Percentiles rank a stretch among this genome's conserved stretches.
Conservation (phyloP, 2,888 invertebrate genomes). For the Acronicta aceris region DNA sequence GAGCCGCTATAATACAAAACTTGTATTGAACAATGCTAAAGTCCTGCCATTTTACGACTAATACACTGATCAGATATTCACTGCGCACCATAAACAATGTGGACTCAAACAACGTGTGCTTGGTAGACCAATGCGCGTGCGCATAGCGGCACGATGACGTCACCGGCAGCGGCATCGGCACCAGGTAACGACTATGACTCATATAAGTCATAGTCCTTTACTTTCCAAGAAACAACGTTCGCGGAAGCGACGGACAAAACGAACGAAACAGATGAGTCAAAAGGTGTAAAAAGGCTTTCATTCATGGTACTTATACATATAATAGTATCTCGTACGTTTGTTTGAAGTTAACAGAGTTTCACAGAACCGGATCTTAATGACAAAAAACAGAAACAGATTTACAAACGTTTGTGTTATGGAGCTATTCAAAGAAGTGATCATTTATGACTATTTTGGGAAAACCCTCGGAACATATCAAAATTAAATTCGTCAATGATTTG, state of each 20-base stretch:
- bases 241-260: constrained; percentile 46
- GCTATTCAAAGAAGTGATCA: neutral
- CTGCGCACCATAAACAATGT: constrained; percentile 49
- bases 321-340: constrained; percentile 7
- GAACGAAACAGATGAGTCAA: constrained; percentile 50
- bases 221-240: constrained; percentile 60
- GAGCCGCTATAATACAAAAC: constrained; percentile 3
- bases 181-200: constrained; percentile 47
- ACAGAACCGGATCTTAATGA: constrained; percentile 9
- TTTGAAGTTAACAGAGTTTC: constrained; percentile 12
- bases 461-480: neutral
- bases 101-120: constrained; percentile 14
- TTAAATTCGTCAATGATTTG: neutral
- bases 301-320: constrained; percentile 46
- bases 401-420: neutral
- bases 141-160: constrained; percentile 76
- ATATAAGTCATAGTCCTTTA: constrained; percentile 50
- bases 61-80: constrained; percentile 48
- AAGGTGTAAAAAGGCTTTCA: constrained; percentile 48
- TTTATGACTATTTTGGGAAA: neutral
- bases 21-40: constrained; percentile 21
- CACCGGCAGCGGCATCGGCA: constrained; percentile 49
- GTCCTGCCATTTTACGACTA: constrained; percentile 21
- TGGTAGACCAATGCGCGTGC: constrained; percentile 58
- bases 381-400: neutral